Conservation (phyloP, 2,113 vertebrate species). For the Peromyscus californicus region DNA sequence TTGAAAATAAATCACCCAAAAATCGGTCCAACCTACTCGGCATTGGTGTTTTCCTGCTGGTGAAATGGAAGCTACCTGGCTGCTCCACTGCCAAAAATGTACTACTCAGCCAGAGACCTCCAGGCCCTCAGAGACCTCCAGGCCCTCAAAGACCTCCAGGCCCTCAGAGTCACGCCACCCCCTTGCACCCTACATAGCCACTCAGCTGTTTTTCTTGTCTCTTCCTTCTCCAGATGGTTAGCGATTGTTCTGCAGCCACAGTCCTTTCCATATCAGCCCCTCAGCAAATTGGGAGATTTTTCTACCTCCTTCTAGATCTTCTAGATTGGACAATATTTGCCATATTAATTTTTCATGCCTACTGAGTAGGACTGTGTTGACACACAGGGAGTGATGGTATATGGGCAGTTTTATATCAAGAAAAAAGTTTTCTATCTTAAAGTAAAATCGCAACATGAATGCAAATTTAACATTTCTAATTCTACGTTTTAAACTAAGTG, state of each 20-base stretch:
- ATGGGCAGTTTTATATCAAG: neutral
- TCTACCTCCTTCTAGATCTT: neutral
- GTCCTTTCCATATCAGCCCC: neutral
- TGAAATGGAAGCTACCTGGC: neutral
- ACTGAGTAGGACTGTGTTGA: neutral
- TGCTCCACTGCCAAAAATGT: neutral
- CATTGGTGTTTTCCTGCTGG: neutral
- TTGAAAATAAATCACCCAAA: neutral
- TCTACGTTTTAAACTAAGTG: neutral
- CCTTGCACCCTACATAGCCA: fast-evolving
- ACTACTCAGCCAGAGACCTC: neutral
- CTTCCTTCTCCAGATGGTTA: neutral
- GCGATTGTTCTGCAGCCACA: neutral
- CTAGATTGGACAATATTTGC: neutral
- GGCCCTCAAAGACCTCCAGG: neutral
- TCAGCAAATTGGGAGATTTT: no score
- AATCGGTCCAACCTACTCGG: no score
- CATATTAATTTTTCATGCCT: neutral
- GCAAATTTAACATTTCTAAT: neutral
- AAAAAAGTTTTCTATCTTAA: neutral
- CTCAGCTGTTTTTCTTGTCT: fast-evolving
- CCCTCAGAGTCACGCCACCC: fast-evolving
- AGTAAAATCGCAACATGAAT: neutral
- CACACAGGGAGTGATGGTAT: neutral
- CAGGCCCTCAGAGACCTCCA: neutral